Base-by-base conservation (phyloP, 2,888 invertebrate species). In the Clistopyga incitator region DNA sequence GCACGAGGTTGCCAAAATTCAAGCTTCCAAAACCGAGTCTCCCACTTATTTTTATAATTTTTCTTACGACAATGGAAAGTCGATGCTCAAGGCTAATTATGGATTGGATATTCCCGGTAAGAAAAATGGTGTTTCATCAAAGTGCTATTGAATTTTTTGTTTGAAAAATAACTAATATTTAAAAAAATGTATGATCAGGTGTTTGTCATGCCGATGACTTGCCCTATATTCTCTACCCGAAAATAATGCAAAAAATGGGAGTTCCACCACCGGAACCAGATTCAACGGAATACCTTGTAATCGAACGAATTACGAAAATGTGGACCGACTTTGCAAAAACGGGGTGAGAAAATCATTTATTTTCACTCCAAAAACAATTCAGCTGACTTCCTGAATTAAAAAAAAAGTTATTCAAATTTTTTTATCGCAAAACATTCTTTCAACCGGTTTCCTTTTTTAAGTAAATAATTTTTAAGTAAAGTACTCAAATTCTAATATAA, bases 301-400 rank as follows among this genome's bases (percentile, higher is more conserved):
- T 89, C 74, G 86, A 92, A 65, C 84, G 84, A 20, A 79, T 93
- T 45, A 89, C 89, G 0, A 87, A 90, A 84, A 87, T 93, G 89
- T 93, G 92, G 93, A 92, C 91, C 0, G 86, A 92, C 78, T 93
- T 93, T 56, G 92, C 92, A 0, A 92, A 89, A 84, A 91, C 90
- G 6, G 92, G 92, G 93, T 91, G 86, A 10, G 84, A 61, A 74
- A 45, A 81, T 54, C 47, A 52, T 54, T 67, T 8, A 45, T 42
- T 38, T 1, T 38, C 1, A 38, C 8, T 38, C 6, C 1, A 4
- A 38, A 38, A 38, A 38, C 1, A 38, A 3, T 8, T 38, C 34
- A 38, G 8, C 29, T 3, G 6, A 29, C 29, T 29, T 29, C 6
- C 6, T 3, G 29, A n/a, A n/a, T n/a, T n/a, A n/a, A n/a, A n/a